Evolutionary conservation across 1,140 invertebrate species (phyloP).

Genomic region (Temnothorax longispinosus): DNA sequence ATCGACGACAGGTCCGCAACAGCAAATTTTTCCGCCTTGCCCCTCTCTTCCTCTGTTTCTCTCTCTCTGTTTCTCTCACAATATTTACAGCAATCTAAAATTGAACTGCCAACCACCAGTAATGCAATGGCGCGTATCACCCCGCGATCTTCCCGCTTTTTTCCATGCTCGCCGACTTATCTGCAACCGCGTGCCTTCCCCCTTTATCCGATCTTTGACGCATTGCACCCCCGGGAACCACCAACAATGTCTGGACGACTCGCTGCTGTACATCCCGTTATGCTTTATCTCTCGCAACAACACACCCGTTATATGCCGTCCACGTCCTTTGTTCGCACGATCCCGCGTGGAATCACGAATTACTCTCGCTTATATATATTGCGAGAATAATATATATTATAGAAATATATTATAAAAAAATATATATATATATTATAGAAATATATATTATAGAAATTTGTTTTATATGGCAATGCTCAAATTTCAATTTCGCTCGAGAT

Average conservation of each 20-base stretch:
- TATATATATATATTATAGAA: too few relatives aligned
- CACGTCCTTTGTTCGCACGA: not conserved
- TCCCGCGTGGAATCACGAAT: not conserved
- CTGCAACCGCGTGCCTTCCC: not conserved
- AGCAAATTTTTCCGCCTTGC: not conserved
- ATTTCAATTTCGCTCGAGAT: not conserved
- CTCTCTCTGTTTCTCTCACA: not conserved
- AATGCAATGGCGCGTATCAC: slow-evolving; percentile 34
- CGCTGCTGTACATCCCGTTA: not conserved
- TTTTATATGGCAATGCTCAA: not conserved
- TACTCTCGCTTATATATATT: not conserved
- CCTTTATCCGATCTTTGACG: slow-evolving; percentile 35
- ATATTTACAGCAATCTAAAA: slow-evolving; percentile 39
- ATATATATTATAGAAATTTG: not conserved
- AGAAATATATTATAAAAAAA: too few relatives aligned
- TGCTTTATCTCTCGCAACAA: slow-evolving; percentile 9
- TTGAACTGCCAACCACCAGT: slow-evolving; percentile 41
- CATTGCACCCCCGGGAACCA: slow-evolving; percentile 35
- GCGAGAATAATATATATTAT: not conserved
- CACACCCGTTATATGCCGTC: not conserved
- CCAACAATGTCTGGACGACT: slow-evolving; percentile 19
- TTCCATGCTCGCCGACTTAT: slow-evolving; percentile 31
- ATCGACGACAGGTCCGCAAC: not conserved
- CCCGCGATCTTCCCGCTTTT: slow-evolving; percentile 17
- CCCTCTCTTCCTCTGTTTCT: not conserved